phyloP scores from a whole-genome alignment of 2,797 vertebrate species.

The Gymnothorax javanicus region DNA sequence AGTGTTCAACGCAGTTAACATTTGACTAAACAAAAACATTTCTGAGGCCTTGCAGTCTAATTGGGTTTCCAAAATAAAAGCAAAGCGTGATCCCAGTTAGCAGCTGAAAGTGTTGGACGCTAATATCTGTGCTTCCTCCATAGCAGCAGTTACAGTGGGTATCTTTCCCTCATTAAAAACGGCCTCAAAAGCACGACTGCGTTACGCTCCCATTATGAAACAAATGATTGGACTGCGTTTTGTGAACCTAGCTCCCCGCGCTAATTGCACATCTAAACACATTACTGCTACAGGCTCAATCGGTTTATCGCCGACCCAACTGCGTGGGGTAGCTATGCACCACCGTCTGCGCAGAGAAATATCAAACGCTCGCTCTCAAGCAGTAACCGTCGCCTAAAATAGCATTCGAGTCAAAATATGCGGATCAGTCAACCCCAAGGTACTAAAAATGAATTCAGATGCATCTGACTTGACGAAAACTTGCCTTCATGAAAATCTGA shows the following conservation, averaged over 20 bases:
- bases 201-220: constrained; percentile 78
- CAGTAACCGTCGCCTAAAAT: not conserved
- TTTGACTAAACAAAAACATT: constrained; percentile 80
- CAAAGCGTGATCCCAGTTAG: constrained; percentile 64
- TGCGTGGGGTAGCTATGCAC: constrained; percentile 56
- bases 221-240: constrained; percentile 8
- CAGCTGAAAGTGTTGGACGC: constrained; percentile 71
- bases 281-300: constrained; percentile 66
- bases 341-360: not conserved
- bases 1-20: constrained; percentile 61
- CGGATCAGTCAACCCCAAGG: not conserved
- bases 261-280: constrained; percentile 61
- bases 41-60: constrained; percentile 79
- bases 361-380: not conserved
- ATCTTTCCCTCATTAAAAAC: constrained; percentile 78
- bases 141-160: constrained; percentile 69
- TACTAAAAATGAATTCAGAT: not conserved
- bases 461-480: not conserved
- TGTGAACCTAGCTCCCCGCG: constrained; percentile 16
- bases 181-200: constrained; percentile 75
- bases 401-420: not conserved
- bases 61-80: constrained; percentile 74
- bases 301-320: constrained; percentile 60
- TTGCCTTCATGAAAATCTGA: not conserved
- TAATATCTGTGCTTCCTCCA: constrained; percentile 74